A percentile compares a stretch with the other conserved stretches of the same genome.
Evolutionary conservation across 1,140 invertebrate species (phyloP).

Genomic region (Thaumetopoea pityocampa): DNA sequence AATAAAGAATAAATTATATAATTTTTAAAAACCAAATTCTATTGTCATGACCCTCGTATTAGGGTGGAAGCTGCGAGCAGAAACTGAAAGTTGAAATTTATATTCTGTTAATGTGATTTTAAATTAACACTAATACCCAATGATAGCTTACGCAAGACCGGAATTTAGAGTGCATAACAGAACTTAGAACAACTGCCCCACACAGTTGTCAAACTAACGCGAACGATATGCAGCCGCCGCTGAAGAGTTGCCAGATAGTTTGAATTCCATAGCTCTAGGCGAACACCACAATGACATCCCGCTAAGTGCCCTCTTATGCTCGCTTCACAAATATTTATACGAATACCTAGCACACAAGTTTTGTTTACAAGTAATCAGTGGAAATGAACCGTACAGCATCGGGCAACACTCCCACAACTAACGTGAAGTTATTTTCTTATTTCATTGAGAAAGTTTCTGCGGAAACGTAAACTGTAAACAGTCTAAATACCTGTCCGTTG

Average conservation of each 20-base stretch:
- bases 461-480: slow-evolving; percentile 11
- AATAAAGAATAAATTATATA: too few species aligned
- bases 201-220: too few species aligned
- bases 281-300: slow-evolving; percentile 49
- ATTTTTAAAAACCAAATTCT: too few species aligned
- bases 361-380: slow-evolving; percentile 53
- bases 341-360: slow-evolving; percentile 30
- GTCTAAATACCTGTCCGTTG: slow-evolving; percentile 11
- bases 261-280: slow-evolving; percentile 11
- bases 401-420: slow-evolving; percentile 14
- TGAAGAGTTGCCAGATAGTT: background rate
- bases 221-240: background rate
- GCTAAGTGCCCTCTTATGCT: slow-evolving; percentile 61
- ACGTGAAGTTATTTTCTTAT: slow-evolving; percentile 12
- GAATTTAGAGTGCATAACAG: too few species aligned
- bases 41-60: too few species aligned
- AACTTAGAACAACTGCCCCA: too few species aligned
- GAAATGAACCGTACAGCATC: slow-evolving; percentile 25
- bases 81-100: too few species aligned
- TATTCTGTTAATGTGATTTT: too few species aligned
- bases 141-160: too few species aligned
- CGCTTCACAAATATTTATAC: slow-evolving; percentile 53
- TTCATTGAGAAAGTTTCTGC: slow-evolving; percentile 10
- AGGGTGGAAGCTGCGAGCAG: too few species aligned
- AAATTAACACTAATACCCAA: too few species aligned